Evolutionary conservation across 2,797 vertebrate species (phyloP).

Genomic region (Hypotaenidia okinawae): DNA sequence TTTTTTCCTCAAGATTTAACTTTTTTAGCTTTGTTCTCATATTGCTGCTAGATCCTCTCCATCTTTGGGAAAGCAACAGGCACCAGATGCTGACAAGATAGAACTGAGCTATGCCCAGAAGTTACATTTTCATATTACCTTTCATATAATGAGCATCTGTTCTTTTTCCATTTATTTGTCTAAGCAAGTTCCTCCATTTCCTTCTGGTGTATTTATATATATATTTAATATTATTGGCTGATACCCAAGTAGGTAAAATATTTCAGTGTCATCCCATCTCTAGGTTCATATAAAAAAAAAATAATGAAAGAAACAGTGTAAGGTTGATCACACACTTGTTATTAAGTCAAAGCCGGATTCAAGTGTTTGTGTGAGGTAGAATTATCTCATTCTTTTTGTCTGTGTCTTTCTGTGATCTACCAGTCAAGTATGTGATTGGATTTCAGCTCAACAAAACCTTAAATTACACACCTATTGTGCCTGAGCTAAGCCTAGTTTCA

Average conservation of each 20-base stretch:
- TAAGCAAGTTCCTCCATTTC: neutral
- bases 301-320: conserved; percentile 47
- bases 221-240: neutral
- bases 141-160: neutral
- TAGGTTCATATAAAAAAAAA: conserved; percentile 55
- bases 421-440: conserved; percentile 99
- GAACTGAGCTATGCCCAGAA: neutral
- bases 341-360: conserved; percentile 79
- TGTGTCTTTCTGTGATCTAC: conserved; percentile 94
- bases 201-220: neutral
- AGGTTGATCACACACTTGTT: conserved; percentile 79
- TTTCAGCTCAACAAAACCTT: conserved; percentile 99
- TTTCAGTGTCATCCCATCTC: neutral
- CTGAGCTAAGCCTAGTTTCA: conserved; percentile 90
- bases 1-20: neutral
- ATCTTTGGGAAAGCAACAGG: neutral
- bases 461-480: conserved; percentile 99
- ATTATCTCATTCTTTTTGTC: conserved; percentile 86
- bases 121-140: neutral
- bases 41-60: neutral
- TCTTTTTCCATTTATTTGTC: neutral
- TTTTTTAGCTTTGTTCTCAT: neutral
- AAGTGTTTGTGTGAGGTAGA: conserved; percentile 88
- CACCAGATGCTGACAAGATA: neutral
- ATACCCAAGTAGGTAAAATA: conserved; percentile 35